Conservation (phyloP, 1,140 invertebrate genomes). For the Orchesella cincta region DNA sequence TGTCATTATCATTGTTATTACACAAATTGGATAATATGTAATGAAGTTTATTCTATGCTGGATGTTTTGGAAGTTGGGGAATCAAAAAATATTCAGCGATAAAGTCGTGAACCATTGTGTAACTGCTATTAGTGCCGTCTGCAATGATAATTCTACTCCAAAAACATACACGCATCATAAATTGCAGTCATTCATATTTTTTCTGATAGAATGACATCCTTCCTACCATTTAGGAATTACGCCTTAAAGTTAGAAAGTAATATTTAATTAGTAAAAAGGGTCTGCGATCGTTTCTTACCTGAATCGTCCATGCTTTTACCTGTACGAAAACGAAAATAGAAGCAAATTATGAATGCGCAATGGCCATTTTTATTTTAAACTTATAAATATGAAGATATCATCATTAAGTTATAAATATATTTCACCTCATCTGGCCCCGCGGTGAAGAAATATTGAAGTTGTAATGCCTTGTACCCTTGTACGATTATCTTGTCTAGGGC, state of each 20-base stretch:
- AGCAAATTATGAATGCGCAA: neutral
- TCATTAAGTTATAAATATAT: conserved; percentile 5
- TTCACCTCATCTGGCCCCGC: conserved; percentile 61
- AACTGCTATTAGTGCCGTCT: too few species aligned
- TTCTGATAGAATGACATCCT: too few species aligned
- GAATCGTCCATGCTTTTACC: conserved; percentile 99
- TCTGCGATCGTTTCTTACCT: conserved; percentile 69
- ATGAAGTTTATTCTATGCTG: too few species aligned
- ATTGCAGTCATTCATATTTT: too few species aligned
- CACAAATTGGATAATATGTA: too few species aligned
- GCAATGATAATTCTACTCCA: neutral
- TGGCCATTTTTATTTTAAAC: neutral
- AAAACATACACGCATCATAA: neutral
- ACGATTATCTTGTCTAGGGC: conserved; percentile 96
- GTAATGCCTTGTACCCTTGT: conserved; percentile 93
- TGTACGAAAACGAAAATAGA: conserved; percentile 56
- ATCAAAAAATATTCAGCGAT: too few species aligned
- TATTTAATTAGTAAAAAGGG: neutral
- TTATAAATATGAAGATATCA: neutral
- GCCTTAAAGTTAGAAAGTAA: neutral
- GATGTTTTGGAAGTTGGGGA: too few species aligned
- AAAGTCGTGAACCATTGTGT: too few species aligned
- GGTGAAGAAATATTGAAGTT: conserved; percentile 97
- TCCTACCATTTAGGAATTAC: neutral
- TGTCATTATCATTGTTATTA: too few species aligned